Conservation (phyloP, 1,140 invertebrate species). For the Drosophila repletoides region DNA sequence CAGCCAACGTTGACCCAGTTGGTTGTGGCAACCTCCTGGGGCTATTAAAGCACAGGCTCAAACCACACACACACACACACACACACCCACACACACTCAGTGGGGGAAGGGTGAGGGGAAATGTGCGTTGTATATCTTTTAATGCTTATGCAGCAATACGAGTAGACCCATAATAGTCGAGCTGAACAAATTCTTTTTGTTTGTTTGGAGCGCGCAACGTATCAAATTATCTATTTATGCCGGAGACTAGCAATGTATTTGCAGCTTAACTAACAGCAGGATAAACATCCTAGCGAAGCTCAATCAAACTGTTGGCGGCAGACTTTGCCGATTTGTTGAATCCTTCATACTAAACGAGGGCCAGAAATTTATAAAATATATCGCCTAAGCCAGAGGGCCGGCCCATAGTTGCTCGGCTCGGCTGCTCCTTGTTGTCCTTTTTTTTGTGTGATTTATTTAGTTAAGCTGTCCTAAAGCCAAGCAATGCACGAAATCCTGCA, state of each 20-base stretch:
- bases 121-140: conserved; percentile 45
- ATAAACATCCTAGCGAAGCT: conserved; percentile 64
- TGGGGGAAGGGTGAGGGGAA: not conserved
- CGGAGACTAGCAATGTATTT: conserved; percentile 45
- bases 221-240: conserved; percentile 69
- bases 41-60: conserved; percentile 41
- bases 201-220: conserved; percentile 36
- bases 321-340: conserved; percentile 61
- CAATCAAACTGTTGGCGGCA: conserved; percentile 59
- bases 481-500: conserved; percentile 60
- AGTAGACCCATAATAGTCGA: not conserved
- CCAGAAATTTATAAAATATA: conserved; percentile 34
- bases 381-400: conserved; percentile 20
- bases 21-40: conserved; percentile 21
- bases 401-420: conserved; percentile 43
- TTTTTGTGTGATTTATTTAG: conserved; percentile 76
- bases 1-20: conserved; percentile 17
- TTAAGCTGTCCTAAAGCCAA: conserved; percentile 69
- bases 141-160: conserved; percentile 64
- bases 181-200: conserved; percentile 15
- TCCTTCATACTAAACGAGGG: conserved; percentile 29
- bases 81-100: not conserved
- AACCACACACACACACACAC: not conserved
- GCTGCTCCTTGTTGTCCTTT: conserved; percentile 38
- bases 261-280: conserved; percentile 74